These are phyloP conservation scores for Danio choprae DNA, from an alignment of 2,797 vertebrate genomes.

Conservation along the genomic window DNA sequence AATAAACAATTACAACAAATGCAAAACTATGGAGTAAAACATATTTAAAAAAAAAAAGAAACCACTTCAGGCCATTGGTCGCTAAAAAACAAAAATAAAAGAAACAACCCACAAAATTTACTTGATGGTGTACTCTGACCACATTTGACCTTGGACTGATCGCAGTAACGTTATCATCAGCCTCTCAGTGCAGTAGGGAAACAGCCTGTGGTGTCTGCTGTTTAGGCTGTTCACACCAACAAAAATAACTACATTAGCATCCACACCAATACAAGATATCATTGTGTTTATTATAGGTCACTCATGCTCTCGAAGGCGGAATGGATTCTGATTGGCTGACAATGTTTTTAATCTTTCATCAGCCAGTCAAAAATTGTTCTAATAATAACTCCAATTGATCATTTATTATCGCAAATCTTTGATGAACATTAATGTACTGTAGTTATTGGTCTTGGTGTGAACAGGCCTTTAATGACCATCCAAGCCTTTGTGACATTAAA, in stretches of 20 bases:
- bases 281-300: neutral
- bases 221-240: neutral
- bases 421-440: too few species aligned
- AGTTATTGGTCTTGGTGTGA: neutral
- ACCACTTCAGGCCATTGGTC: constrained; percentile 43
- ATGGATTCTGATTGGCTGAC: neutral
- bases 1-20: constrained; percentile 28
- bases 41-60: constrained; percentile 33
- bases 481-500: neutral
- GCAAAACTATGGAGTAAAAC: constrained; percentile 42
- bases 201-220: neutral
- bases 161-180: constrained; percentile 4
- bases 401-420: neutral
- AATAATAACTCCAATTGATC: neutral
- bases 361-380: too few species aligned
- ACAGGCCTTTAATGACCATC: neutral
- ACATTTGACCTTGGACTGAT: constrained; percentile 16
- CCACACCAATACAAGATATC: neutral
- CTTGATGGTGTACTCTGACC: constrained; percentile 18
- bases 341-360: neutral
- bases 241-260: neutral
- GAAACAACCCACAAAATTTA: neutral
- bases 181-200: constrained; percentile 10
- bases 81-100: constrained; percentile 12
- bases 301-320: neutral